Evolutionary conservation across 2,113 vertebrate genomes (phyloP).

Genomic region (Sporophila hypoxantha): DNA sequence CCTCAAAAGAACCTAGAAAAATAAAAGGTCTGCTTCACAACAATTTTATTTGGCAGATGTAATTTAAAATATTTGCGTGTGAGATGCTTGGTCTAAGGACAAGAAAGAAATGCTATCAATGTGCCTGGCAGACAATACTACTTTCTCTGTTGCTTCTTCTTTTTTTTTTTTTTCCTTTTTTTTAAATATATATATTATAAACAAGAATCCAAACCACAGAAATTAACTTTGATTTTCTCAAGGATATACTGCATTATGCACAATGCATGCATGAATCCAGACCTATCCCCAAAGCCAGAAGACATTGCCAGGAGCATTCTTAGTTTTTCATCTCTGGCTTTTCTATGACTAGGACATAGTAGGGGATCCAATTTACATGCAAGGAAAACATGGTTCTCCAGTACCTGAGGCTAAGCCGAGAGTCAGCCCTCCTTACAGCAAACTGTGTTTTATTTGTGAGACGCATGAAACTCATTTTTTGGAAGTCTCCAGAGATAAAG

Average conservation of each 20-base stretch:
- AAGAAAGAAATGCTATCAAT: neutral
- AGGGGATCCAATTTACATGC: neutral
- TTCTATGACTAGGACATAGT: neutral
- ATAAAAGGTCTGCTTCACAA: neutral
- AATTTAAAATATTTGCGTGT: neutral
- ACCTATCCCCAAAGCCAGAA: neutral
- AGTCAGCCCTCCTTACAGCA: neutral
- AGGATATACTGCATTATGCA: neutral
- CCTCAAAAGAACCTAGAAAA: neutral
- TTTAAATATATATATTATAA: neutral
- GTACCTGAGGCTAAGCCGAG: neutral
- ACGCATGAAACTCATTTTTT: neutral
- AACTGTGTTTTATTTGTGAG: neutral
- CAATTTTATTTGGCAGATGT: neutral
- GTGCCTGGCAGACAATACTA: neutral
- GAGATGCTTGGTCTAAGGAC: neutral
- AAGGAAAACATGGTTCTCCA: neutral
- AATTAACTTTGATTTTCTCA: neutral
- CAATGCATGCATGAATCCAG: neutral
- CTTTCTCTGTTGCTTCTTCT: neutral
- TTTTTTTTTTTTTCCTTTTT: neutral
- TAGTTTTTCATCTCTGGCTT: neutral
- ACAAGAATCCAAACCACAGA: neutral
- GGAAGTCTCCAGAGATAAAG: neutral
- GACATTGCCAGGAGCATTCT: neutral